A percentile compares a stretch with the other conserved stretches of the same genome.
Evolutionary conservation across 2,113 vertebrate genomes (phyloP).

Genomic region (cattle (Bos taurus)): ARS-UCD2.0 NC_037332.1:44732501-44733000

Average conservation of each 20-base stretch:
- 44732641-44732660: background rate
- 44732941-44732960: background rate
- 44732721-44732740: background rate
- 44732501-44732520: background rate
- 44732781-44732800: background rate
- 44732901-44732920: background rate
- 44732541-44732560: background rate
- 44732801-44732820: background rate
- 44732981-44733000: background rate
- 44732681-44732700: background rate
- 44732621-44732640: background rate
- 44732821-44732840: background rate
- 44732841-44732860: background rate
- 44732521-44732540: background rate
- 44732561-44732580: background rate
- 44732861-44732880: background rate
- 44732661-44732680: background rate
- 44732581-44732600: background rate
- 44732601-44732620: background rate
- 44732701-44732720: background rate
- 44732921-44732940: background rate
- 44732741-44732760: background rate
- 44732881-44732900: background rate
- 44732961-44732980: background rate
- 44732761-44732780: background rate